phyloP scores from a whole-genome alignment of 2,113 vertebrate genomes.

The Arizona elegans region DNA sequence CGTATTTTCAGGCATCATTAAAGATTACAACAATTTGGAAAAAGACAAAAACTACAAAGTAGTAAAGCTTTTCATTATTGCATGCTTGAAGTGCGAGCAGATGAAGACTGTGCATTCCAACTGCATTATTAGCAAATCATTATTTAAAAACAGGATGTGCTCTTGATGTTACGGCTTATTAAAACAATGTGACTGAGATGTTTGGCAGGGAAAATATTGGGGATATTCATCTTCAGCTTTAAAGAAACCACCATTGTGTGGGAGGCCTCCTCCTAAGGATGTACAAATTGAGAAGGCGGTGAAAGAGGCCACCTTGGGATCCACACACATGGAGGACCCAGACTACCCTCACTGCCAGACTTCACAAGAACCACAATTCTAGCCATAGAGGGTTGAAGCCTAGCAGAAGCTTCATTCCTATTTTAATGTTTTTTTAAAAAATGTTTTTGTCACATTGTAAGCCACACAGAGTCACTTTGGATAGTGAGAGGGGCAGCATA shows the following conservation, averaged over 20 bases:
- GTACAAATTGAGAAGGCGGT: not conserved
- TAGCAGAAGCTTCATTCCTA: not conserved
- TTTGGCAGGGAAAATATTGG: not conserved
- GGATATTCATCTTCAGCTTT: not conserved
- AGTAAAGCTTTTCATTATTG: not conserved
- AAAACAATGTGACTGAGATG: not conserved
- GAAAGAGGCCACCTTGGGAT: not conserved
- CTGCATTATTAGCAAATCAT: not conserved
- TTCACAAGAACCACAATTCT: not conserved
- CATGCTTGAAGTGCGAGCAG: not conserved
- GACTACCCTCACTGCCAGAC: not conserved
- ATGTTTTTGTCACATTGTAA: not conserved
- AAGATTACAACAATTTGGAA: not conserved
- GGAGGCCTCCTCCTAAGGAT: not conserved
- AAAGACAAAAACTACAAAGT: not conserved
- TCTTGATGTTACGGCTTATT: not conserved
- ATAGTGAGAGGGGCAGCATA: not conserved
- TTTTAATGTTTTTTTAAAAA: not conserved
- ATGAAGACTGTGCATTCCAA: not conserved
- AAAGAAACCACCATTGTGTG: not conserved
- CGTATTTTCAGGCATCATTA: not conserved
- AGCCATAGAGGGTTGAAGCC: not conserved
- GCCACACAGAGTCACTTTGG: not conserved
- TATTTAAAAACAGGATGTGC: constrained; percentile 1
- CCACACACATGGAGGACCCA: not conserved